Percentiles rank a stretch among this genome's conserved stretches.
These are phyloP conservation scores for Arctopsyche grandis DNA, from an alignment of 1,140 invertebrate species.

Conservation along the genomic window DNA sequence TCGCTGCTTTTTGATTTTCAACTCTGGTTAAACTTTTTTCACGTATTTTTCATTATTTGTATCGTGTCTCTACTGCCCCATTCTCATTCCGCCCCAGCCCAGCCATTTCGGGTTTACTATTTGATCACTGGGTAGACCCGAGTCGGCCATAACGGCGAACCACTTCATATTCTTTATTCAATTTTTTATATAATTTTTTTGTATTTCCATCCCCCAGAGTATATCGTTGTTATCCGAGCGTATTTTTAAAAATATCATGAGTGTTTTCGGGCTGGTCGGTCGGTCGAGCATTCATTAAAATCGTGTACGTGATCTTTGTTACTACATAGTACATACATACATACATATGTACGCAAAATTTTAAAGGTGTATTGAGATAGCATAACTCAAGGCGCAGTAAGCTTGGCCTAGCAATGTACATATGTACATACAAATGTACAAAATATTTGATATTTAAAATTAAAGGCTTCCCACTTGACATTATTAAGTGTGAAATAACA, in stretches of 20 bases:
- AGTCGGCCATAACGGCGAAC: constrained; percentile 3
- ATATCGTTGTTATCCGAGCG: constrained; percentile 16
- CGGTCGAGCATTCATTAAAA: neutral
- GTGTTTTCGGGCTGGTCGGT: constrained; percentile 9
- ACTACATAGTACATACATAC: too few relatives aligned
- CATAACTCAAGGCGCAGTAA: too few relatives aligned
- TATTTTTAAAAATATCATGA: constrained; percentile 4
- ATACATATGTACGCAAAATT: too few relatives aligned
- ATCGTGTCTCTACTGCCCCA: neutral
- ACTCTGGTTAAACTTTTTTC: neutral
- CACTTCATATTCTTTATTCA: constrained; percentile 15
- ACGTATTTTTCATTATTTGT: neutral
- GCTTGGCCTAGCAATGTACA: too few relatives aligned
- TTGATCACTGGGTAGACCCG: constrained; percentile 1
- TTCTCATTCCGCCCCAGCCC: neutral
- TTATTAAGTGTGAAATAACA: neutral
- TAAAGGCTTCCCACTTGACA: too few relatives aligned
- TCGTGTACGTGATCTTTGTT: too few relatives aligned
- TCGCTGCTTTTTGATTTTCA: neutral
- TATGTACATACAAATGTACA: too few relatives aligned
- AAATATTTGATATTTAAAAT: too few relatives aligned
- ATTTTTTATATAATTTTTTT: neutral
- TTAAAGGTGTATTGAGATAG: too few relatives aligned
- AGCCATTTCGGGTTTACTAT: constrained; percentile 4
- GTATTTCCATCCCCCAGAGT: neutral